These are phyloP conservation scores for Hermaeophaga mercurialis DNA, from an alignment of 2,888 invertebrate genomes.

Conservation along the genomic window DNA sequence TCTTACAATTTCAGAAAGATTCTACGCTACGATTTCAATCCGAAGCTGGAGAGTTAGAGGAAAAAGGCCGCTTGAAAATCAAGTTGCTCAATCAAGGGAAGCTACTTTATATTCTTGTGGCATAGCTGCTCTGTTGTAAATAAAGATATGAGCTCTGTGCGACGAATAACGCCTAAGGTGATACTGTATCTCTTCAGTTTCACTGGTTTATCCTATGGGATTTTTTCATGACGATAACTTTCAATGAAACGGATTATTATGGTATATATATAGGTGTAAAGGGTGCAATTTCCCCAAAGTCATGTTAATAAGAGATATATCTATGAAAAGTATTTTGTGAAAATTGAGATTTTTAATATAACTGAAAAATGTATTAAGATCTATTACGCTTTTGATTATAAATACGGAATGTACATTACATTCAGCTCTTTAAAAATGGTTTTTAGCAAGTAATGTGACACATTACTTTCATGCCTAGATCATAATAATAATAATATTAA, in stretches of 20 bases:
- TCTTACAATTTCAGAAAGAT: conserved; percentile 41
- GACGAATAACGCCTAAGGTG: conserved; percentile 29
- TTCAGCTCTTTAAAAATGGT: no score
- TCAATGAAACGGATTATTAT: conserved; percentile 3
- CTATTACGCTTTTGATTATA: no score
- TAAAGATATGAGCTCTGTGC: conserved; percentile 57
- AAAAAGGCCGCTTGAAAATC: conserved; percentile 57
- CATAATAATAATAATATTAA: no score
- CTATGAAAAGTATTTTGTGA: no score
- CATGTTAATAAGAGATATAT: not conserved
- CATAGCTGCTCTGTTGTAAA: conserved; percentile 56
- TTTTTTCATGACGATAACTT: conserved; percentile 8
- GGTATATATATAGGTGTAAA: not conserved
- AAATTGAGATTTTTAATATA: no score
- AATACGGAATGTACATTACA: no score
- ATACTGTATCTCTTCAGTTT: conserved; percentile 34
- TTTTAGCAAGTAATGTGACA: no score
- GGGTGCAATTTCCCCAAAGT: conserved; percentile 5
- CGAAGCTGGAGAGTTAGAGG: conserved; percentile 44
- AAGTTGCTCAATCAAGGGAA: conserved; percentile 58
- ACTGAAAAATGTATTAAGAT: no score
- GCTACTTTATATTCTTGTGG: conserved; percentile 55
- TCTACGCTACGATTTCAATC: conserved; percentile 51
- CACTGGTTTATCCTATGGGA: conserved; percentile 27
- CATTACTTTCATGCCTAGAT: no score